phyloP scores from a whole-genome alignment of 2,113 vertebrate genomes.

The Puma concolor region DNA sequence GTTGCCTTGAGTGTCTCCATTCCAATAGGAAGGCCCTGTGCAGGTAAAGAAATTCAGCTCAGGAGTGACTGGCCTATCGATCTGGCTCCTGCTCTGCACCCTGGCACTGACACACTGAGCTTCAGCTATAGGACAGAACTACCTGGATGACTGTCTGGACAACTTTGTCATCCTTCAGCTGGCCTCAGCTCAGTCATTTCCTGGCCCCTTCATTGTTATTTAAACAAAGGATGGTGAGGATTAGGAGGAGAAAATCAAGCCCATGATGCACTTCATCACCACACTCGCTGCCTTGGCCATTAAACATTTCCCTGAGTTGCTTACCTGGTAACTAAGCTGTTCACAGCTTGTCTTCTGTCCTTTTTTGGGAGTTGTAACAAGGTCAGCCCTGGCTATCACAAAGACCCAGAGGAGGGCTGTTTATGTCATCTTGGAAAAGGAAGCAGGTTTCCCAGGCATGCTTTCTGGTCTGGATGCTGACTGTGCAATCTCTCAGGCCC shows the following conservation, averaged over 20 bases:
- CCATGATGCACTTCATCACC: background rate
- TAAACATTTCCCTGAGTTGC: slow-evolving; percentile 53
- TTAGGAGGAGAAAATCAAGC: background rate
- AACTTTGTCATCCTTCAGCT: background rate
- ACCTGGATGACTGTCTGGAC: background rate
- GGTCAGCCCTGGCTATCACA: background rate
- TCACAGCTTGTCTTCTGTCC: background rate
- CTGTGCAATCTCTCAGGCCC: background rate
- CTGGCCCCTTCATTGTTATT: background rate
- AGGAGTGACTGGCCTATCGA: background rate
- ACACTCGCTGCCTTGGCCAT: background rate
- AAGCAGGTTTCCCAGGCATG: slow-evolving; percentile 44
- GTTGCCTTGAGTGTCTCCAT: background rate
- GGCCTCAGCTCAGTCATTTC: background rate
- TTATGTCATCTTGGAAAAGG: background rate
- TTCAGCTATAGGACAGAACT: background rate
- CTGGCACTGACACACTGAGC: background rate
- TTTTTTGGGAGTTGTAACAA: slow-evolving; percentile 51
- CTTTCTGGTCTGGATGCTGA: slow-evolving; percentile 58
- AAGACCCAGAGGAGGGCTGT: background rate
- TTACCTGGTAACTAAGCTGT: slow-evolving; percentile 39
- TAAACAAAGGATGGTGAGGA: background rate
- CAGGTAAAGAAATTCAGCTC: background rate
- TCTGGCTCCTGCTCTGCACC: background rate
- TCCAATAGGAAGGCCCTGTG: background rate